Percentiles rank a stretch among this genome's conserved stretches.
These are phyloP conservation scores for Altica lythri DNA, from an alignment of 2,888 invertebrate genomes.

Conservation along the genomic window DNA sequence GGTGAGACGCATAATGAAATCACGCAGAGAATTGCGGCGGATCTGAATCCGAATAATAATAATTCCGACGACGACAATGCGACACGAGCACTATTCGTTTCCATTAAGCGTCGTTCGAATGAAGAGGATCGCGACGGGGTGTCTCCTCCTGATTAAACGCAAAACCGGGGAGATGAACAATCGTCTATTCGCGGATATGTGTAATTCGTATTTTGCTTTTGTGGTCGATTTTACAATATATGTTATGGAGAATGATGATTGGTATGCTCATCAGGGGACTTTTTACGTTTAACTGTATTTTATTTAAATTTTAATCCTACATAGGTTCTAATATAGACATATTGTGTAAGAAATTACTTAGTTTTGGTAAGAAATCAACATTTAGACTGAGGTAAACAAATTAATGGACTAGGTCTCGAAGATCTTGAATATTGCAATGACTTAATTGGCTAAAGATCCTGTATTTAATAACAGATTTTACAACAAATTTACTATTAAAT, in stretches of 20 bases:
- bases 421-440: no score
- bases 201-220: slow-evolving; percentile 14
- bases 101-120: slow-evolving; percentile 47
- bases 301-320: no score
- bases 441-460: no score
- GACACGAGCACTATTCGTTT: slow-evolving; percentile 51
- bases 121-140: slow-evolving; percentile 45
- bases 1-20: slow-evolving; percentile 42
- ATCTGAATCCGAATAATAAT: slow-evolving; percentile 44
- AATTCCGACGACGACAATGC: slow-evolving; percentile 43
- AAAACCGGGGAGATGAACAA: slow-evolving; percentile 47
- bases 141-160: slow-evolving; percentile 49
- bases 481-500: no score
- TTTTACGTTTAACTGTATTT: no score
- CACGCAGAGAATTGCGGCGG: slow-evolving; percentile 40
- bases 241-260: slow-evolving; percentile 1
- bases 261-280: no score
- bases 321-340: no score
- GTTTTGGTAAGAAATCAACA: no score
- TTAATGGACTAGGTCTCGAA: no score
- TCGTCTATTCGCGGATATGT: slow-evolving; percentile 16
- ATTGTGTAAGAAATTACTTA: no score
- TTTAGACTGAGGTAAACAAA: no score
- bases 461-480: no score
- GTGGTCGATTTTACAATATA: slow-evolving; percentile 18